Evolutionary conservation across 2,888 invertebrate genomes (phyloP), one percentile per base, ranked within the genome.

Genomic region (Apocheima hispidaria): DNA sequence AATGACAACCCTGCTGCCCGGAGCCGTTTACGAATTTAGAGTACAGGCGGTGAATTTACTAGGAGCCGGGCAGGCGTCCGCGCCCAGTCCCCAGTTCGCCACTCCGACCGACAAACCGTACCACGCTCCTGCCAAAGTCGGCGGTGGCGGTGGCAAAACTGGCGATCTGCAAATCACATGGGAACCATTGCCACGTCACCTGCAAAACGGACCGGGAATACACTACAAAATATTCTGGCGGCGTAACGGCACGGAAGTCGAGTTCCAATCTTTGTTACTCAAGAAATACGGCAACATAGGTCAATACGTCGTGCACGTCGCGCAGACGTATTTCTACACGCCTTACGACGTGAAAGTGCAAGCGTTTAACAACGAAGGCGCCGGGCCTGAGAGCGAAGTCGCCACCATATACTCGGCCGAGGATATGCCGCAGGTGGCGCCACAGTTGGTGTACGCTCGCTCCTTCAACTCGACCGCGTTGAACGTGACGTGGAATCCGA

Each of bases 101-200:
- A 98, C 98, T 0, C 94, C 95, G 30, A 95, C 97, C 2, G 97
- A 97, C 73, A 94, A 93, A 65, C 98, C 98, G 0, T 95, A 95
- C 69, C 94, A 95, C 74, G 94, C 96, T 5, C 98, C 98, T 1
- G 82, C 90, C 4, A 96, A 97, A 74, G 94, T 99, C 36, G 95
- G 97, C 14, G 99, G 99, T 0, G 99, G 99, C 4, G 99, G 99
- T 41, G 99, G 99, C 10, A 99, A 98, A 87, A 97, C 98, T 65
- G 98, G 99, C 0, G 98, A 98, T 80, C 94, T 99, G 3, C 97
- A 97, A 0, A 97, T 99, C 52, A 96, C 95, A 0, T 99, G 99
- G 99, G 94, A 95, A 71, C 96, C 97, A 0, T 82, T 98, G 26
- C 93, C 95, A 64, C 87, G 94, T 0, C 94, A 96, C 63, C 95